Conservation (phyloP, 2,888 invertebrate species). For the Neria commutata region DNA sequence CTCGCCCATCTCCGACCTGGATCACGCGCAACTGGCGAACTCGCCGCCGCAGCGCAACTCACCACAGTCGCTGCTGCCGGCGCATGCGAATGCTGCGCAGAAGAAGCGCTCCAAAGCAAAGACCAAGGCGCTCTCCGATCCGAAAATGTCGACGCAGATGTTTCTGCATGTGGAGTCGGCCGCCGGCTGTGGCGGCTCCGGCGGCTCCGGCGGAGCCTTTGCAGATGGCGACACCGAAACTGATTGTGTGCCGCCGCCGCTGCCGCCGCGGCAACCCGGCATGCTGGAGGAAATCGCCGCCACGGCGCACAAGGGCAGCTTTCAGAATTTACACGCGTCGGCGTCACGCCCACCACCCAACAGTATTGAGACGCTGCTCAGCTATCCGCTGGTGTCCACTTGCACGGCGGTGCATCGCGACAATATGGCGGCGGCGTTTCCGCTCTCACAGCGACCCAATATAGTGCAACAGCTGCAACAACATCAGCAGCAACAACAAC, state of each 20-base stretch:
- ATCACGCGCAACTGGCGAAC: conserved; percentile 42
- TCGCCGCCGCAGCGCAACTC: conserved; percentile 5
- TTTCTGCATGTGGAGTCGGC: conserved; percentile 60
- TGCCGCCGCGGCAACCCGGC: conserved; percentile 67
- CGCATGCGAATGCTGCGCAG: conserved; percentile 31
- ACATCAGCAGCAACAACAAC: conserved; percentile 52
- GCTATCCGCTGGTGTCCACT: conserved; percentile 62
- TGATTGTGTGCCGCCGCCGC: conserved; percentile 64
- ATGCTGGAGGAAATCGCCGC: conserved; percentile 55
- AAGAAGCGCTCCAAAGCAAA: conserved; percentile 55
- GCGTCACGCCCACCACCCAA: conserved; percentile 52
- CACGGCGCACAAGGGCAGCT: conserved; percentile 42
- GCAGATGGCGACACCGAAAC: conserved; percentile 55
- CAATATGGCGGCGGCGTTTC: conserved; percentile 59
- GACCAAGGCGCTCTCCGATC: conserved; percentile 62
- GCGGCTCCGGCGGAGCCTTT: conserved; percentile 42
- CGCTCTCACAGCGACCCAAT: conserved; percentile 60
- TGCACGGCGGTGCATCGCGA: conserved; percentile 61
- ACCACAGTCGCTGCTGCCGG: conserved; percentile 9
- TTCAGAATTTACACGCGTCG: conserved; percentile 43
- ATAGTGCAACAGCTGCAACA: conserved; percentile 62
- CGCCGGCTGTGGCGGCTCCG: conserved; percentile 28
- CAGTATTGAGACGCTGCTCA: conserved; percentile 58
- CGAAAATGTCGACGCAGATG: conserved; percentile 62
- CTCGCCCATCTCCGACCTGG: conserved; percentile 59